These are phyloP conservation scores for Sylvietta virens DNA, from an alignment of 2,113 vertebrate genomes.

Conservation along the genomic window DNA sequence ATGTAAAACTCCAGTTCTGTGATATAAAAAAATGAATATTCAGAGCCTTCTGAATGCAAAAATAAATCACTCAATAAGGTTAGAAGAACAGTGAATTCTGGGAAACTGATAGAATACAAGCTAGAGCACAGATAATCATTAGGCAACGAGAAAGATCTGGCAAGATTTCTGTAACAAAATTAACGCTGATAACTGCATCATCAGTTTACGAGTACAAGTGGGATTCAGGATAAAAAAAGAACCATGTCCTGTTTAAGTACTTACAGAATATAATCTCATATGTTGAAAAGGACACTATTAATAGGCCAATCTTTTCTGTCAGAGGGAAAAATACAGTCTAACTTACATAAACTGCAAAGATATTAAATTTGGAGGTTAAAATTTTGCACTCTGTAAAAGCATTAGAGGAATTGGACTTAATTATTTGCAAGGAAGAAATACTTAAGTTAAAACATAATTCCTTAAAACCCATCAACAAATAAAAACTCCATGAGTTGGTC, in stretches of 20 bases:
- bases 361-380: not conserved
- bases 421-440: not conserved
- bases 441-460: not conserved
- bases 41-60: conserved; percentile 9
- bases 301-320: conserved; percentile 13
- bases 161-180: conserved; percentile 53
- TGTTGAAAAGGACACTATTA: conserved; percentile 47
- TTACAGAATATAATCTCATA: conserved; percentile 34
- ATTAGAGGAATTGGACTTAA: not conserved
- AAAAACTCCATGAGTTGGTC: not conserved
- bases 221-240: conserved; percentile 57
- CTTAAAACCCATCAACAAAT: not conserved
- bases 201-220: conserved; percentile 54
- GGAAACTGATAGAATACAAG: conserved; percentile 29
- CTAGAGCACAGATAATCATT: conserved; percentile 33
- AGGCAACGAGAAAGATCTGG: conserved; percentile 45
- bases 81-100: conserved; percentile 50
- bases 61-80: conserved; percentile 53
- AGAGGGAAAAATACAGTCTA: not conserved
- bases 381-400: not conserved
- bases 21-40: conserved; percentile 14
- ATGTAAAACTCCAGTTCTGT: not conserved
- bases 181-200: conserved; percentile 48
- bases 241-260: conserved; percentile 25
- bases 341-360: not conserved